These are phyloP conservation scores for Leptogaster cylindrica DNA, from an alignment of 2,888 invertebrate genomes.

Conservation along the genomic window DNA sequence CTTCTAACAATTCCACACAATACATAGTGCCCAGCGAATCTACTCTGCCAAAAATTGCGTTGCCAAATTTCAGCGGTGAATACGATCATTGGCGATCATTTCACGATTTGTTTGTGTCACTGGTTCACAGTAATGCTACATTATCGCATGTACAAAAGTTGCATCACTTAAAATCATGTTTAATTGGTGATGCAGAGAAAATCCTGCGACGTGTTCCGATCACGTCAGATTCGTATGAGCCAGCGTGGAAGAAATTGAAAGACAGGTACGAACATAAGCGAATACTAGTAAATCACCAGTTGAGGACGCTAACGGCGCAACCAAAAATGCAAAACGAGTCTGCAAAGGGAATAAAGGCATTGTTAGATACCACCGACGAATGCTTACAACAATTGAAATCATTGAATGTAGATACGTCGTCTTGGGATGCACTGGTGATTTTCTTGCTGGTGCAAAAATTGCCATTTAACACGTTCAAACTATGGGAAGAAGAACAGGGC, in stretches of 20 bases:
- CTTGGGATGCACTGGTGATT: not conserved
- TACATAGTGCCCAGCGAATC: no score
- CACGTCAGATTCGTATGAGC: slow-evolving; percentile 26
- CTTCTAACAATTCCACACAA: no score
- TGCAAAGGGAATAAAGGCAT: slow-evolving; percentile 39
- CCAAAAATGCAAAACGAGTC: not conserved
- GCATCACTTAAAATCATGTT: slow-evolving; percentile 9
- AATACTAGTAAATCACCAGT: slow-evolving; percentile 40
- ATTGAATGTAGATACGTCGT: not conserved
- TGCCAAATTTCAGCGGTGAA: no score
- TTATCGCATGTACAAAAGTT: slow-evolving; percentile 31
- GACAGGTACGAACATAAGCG: slow-evolving; percentile 44
- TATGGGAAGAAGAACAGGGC: slow-evolving; percentile 15
- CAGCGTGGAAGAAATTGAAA: slow-evolving; percentile 25
- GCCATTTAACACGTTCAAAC: not conserved
- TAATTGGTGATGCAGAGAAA: slow-evolving; percentile 28
- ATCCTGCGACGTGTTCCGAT: slow-evolving; percentile 26
- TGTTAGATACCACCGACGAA: slow-evolving; percentile 3
- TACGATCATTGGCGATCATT: no score
- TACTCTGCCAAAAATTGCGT: no score
- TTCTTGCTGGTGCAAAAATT: not conserved
- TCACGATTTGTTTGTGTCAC: no score
- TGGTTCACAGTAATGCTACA: not conserved
- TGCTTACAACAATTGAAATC: not conserved
- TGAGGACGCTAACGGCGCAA: slow-evolving; percentile 24